Evolutionary conservation across 2,113 vertebrate species (phyloP).

Genomic region (Ctenodactylus gundi): DNA sequence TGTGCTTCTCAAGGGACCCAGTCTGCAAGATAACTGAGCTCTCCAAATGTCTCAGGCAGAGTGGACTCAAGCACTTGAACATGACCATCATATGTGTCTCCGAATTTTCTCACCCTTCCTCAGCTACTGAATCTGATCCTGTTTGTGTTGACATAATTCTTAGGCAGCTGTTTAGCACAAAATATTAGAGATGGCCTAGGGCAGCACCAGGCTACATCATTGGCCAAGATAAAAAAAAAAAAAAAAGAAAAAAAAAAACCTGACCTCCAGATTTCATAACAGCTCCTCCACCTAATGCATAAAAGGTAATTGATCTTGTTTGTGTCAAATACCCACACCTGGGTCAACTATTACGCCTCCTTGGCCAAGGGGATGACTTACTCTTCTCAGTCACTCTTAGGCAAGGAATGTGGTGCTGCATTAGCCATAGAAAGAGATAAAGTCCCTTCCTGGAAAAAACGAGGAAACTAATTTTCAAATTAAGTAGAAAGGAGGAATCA

Average conservation of each 20-base stretch:
- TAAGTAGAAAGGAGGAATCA: conserved; percentile 17
- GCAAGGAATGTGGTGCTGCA: background rate
- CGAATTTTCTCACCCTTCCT: background rate
- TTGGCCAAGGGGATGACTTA: background rate
- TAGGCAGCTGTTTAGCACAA: background rate
- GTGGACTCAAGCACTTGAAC: background rate
- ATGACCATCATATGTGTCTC: background rate
- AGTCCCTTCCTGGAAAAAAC: background rate
- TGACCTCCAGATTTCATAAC: background rate
- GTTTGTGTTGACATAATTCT: background rate
- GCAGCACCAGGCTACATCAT: background rate
- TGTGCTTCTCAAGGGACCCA: background rate
- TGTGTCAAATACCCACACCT: background rate
- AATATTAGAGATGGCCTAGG: background rate
- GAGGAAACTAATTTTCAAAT: background rate
- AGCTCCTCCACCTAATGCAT: background rate
- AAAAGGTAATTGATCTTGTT: background rate
- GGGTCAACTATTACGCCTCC: background rate
- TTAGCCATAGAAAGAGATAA: background rate
- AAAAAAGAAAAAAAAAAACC: background rate
- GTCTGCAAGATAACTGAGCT: background rate
- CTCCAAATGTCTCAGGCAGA: background rate
- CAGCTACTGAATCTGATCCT: background rate
- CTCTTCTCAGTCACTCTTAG: background rate
- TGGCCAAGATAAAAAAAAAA: background rate